These are phyloP conservation scores for Lamellibrachia luymesi DNA, from an alignment of 1,140 invertebrate species.

Conservation along the genomic window DNA sequence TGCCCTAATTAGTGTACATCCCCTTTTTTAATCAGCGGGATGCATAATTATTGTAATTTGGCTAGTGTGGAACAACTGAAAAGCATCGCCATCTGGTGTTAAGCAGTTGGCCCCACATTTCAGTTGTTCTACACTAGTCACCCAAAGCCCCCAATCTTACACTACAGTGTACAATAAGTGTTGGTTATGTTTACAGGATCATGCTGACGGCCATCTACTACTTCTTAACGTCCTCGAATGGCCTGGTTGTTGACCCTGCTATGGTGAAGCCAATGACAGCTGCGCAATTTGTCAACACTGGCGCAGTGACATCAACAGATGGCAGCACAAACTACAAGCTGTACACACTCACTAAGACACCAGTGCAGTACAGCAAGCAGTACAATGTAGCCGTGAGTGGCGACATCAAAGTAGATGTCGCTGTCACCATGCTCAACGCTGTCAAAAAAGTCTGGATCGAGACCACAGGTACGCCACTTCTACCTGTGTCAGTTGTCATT, in stretches of 20 bases:
- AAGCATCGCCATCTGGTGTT: too few species aligned
- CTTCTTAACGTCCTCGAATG: not conserved
- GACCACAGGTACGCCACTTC: not conserved
- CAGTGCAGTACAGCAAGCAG: not conserved
- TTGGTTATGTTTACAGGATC: not conserved
- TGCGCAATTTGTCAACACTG: not conserved
- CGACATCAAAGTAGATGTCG: not conserved
- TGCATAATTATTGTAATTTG: too few species aligned
- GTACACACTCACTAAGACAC: not conserved
- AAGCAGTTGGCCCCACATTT: too few species aligned
- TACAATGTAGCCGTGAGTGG: not conserved
- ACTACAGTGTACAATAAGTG: too few species aligned
- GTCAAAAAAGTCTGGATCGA: not conserved
- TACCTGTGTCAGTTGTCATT: not conserved
- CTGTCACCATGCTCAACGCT: not conserved
- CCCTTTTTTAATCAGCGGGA: too few species aligned
- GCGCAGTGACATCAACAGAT: not conserved
- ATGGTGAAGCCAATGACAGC: not conserved
- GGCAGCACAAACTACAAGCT: not conserved
- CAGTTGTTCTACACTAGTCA: too few species aligned
- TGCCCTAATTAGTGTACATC: too few species aligned
- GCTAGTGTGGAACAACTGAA: too few species aligned
- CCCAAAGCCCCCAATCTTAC: too few species aligned
- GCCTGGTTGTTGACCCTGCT: not conserved
- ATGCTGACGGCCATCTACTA: not conserved